Percentiles rank a stretch among this genome's conserved stretches.
phyloP scores from a whole-genome alignment of 1,140 invertebrate genomes.

The Proales similis region DNA sequence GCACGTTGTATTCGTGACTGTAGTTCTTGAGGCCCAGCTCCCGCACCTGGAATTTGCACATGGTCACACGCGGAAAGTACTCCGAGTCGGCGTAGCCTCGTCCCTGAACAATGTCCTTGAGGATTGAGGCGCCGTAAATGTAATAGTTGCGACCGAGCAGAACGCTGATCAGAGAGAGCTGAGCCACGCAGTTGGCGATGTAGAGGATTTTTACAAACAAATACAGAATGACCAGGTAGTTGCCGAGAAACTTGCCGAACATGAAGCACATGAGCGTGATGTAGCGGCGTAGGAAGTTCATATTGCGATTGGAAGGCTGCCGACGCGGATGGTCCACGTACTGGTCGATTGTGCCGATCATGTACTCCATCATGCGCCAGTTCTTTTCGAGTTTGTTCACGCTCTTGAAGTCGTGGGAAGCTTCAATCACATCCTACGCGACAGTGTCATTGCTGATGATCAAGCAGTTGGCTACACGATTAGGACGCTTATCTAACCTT shows the following conservation, averaged over 20 bases:
- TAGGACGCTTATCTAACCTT: neutral
- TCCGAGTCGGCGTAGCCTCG: slow-evolving; percentile 42
- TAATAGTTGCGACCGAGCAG: slow-evolving; percentile 55
- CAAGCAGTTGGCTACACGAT: neutral
- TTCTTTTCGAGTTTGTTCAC: slow-evolving; percentile 36
- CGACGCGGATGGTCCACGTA: slow-evolving; percentile 35
- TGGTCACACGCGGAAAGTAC: slow-evolving; percentile 37
- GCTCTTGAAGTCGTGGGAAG: slow-evolving; percentile 25
- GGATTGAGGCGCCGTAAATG: slow-evolving; percentile 45
- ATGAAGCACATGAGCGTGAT: slow-evolving; percentile 15
- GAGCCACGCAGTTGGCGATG: slow-evolving; percentile 54
- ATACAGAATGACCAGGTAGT: slow-evolving; percentile 54
- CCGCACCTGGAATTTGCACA: slow-evolving; percentile 40
- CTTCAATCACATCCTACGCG: slow-evolving; percentile 30
- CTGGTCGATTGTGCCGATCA: slow-evolving; percentile 37
- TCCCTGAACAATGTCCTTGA: slow-evolving; percentile 28
- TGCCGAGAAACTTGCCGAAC: slow-evolving; percentile 54
- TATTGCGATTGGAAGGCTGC: slow-evolving; percentile 18
- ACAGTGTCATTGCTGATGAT: neutral
- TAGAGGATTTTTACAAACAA: slow-evolving; percentile 55
- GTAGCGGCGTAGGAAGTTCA: slow-evolving; percentile 3
- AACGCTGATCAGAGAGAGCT: slow-evolving; percentile 55
- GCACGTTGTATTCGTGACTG: slow-evolving; percentile 45
- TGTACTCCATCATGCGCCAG: slow-evolving; percentile 31
- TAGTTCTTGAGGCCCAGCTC: slow-evolving; percentile 27